Conservation (phyloP, 2,113 vertebrate species). For the Microcebus tavaratra region DNA sequence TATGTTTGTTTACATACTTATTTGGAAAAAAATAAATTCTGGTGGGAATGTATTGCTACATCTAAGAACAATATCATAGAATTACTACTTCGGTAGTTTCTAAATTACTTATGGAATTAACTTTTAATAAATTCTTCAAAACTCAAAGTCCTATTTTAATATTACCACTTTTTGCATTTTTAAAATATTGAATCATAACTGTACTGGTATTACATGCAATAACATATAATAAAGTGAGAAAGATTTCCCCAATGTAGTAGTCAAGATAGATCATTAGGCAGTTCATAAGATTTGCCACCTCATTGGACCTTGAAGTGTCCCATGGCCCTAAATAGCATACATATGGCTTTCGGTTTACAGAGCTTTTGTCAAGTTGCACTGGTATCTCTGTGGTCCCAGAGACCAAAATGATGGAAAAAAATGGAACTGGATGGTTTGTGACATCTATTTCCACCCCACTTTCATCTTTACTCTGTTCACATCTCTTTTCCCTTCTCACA, state of each 20-base stretch:
- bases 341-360: neutral
- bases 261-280: neutral
- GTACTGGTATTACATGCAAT: neutral
- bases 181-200: neutral
- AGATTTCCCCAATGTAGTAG: neutral
- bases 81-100: neutral
- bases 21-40: neutral
- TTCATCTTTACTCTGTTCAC: neutral
- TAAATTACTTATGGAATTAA: neutral
- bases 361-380: neutral
- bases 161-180: neutral
- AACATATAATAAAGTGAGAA: neutral
- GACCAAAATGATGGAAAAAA: neutral
- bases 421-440: neutral
- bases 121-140: slow-evolving; percentile 3
- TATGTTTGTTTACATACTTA: neutral
- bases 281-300: neutral
- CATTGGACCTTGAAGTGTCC: neutral
- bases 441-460: neutral
- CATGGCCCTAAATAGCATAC: neutral
- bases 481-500: neutral
- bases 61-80: slow-evolving; percentile 23
- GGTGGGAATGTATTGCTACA: neutral
- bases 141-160: slow-evolving; percentile 18
- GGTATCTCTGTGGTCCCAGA: neutral